Evolutionary conservation across 2,797 vertebrate species (phyloP), one percentile per base, ranked within the genome.

Genomic region (Brachyrhaphis roseni): DNA sequence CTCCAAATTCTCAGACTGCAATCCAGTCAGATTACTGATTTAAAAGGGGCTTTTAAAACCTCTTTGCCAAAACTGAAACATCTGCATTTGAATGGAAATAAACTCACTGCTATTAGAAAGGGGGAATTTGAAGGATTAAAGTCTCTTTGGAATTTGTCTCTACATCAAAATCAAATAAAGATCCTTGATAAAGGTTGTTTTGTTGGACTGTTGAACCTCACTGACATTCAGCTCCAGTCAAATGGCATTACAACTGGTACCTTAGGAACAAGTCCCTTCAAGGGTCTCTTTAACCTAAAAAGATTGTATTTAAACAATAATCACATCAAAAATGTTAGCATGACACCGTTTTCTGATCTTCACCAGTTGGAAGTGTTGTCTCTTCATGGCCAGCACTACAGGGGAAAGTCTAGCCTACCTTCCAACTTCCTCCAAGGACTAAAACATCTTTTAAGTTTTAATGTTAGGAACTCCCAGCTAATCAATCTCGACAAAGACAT

Each of bases 341-440:
- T 5, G 13, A 2, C 15, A 10, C 95, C 94, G 0, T 96, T 96
- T 84, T 80, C 74, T 34, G 0, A 76, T 0, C 86, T 96, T 45
- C 88, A 79, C 45, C 83, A 5, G 1, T 84, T 96, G 4, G 82
- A 90, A 16, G 64, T 1, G 1, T 36, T 96, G 20, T 7, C 28
- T 7, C 57, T 95, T 26, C 66, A 72, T 12, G 81, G 46, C 20
- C 95, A 96, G 26, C 87, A 62, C 23, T 47, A 72, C 46, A 90
- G 80, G 6, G 36, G 18, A 1, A 92, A 87, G 47, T 10, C 59
- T 3, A 0, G 34, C 0, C 41, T 96, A 10, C 95, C 95, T 0
- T 7, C 5, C 0, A 96, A 96, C 84, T 45, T 95, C 66, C 80
- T 96, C 53, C 26, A 93, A 72, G 95, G 95, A 28, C 79, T 96